These are phyloP conservation scores for Choristoneura rosaceana DNA, from an alignment of 2,888 invertebrate species.

Conservation along the genomic window DNA sequence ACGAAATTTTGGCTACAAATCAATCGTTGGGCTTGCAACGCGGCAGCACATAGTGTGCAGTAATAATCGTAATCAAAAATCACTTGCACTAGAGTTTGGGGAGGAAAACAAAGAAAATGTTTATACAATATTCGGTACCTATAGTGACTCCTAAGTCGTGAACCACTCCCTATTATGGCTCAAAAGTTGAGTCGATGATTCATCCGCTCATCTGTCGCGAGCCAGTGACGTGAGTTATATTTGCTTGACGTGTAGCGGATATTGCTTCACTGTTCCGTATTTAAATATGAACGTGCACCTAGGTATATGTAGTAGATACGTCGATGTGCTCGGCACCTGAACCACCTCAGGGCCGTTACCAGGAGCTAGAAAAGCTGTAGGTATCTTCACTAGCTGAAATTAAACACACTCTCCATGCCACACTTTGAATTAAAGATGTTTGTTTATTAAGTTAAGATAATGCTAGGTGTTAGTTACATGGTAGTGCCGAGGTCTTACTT, in stretches of 20 bases:
- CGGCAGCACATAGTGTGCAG: no score
- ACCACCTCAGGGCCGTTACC: neutral
- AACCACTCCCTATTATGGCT: neutral
- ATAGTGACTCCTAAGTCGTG: neutral
- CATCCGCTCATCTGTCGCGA: neutral
- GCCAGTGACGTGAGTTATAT: neutral
- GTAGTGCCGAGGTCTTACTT: neutral
- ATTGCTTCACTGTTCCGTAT: neutral
- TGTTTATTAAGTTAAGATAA: neutral
- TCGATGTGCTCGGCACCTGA: neutral
- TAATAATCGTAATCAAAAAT: no score
- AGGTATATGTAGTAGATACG: neutral
- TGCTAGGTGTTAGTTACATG: neutral
- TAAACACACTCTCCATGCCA: neutral
- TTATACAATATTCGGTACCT: neutral
- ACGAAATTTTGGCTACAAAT: no score
- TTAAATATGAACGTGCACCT: neutral
- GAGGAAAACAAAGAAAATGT: no score
- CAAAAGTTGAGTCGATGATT: neutral
- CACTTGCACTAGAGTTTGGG: no score
- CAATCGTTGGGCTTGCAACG: no score
- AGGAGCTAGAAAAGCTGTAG: neutral
- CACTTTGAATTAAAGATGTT: neutral
- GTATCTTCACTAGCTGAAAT: neutral
- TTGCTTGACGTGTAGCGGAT: neutral